These are phyloP conservation scores for Pterostichus madidus DNA, from an alignment of 2,888 invertebrate genomes.

Conservation along the genomic window DNA sequence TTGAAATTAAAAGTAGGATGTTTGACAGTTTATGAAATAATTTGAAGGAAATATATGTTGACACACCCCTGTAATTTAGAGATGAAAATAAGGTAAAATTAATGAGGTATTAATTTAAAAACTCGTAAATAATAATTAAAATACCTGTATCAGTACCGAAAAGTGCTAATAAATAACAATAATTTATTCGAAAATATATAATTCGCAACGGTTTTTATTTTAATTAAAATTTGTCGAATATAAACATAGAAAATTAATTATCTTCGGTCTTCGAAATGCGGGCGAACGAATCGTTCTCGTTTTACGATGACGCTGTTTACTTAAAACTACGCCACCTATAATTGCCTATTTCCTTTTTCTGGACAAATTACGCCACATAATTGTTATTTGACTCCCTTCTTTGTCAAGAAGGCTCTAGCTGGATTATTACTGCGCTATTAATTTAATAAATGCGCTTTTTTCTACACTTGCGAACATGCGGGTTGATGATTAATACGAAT, in stretches of 20 bases:
- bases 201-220: conserved; percentile 28
- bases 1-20: too few species aligned
- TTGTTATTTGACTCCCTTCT: conserved; percentile 23
- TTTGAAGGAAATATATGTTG: too few species aligned
- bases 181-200: conserved; percentile 27
- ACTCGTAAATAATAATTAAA: conserved; percentile 4
- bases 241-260: conserved; percentile 37
- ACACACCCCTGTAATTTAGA: too few species aligned
- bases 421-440: conserved; percentile 42
- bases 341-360: conserved; percentile 30
- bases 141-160: conserved; percentile 16
- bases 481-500: conserved; percentile 57
- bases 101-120: too few species aligned
- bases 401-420: conserved; percentile 3
- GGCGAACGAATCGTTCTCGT: background rate
- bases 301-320: conserved; percentile 19
- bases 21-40: too few species aligned
- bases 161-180: background rate
- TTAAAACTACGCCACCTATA: background rate
- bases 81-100: too few species aligned
- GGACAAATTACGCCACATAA: conserved; percentile 47
- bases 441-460: conserved; percentile 57
- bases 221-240: conserved; percentile 42
- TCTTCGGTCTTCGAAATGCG: conserved; percentile 18
- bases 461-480: conserved; percentile 47